Conservation (phyloP, 1,140 invertebrate genomes). For the Neodiprion virginianus region DNA sequence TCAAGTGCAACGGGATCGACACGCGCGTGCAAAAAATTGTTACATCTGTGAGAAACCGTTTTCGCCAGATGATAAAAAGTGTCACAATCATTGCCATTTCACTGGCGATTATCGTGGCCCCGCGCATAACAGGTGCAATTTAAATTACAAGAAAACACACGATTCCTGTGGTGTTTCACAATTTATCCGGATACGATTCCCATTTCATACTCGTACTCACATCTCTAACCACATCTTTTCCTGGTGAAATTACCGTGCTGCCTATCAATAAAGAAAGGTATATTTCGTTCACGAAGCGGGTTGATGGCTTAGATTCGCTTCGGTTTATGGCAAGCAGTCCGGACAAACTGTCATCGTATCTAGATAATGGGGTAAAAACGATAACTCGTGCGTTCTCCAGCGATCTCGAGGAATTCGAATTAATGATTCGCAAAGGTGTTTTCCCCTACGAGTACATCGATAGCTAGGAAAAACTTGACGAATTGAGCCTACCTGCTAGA, state of each 20-base stretch:
- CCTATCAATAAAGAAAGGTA: conserved; percentile 39
- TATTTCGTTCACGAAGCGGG: conserved; percentile 33
- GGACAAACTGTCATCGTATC: conserved; percentile 23
- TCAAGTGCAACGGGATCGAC: conserved; percentile 12
- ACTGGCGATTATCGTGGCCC: conserved; percentile 10
- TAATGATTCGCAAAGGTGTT: conserved; percentile 39
- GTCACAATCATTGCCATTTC: conserved; percentile 2
- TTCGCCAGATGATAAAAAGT: conserved; percentile 26
- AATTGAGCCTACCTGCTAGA: conserved; percentile 40
- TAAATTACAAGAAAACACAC: conserved; percentile 40
- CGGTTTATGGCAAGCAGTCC: conserved; percentile 14
- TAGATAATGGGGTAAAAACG: conserved; percentile 15
- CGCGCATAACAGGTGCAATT: conserved; percentile 50
- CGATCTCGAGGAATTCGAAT: conserved; percentile 21
- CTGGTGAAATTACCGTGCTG: conserved; percentile 46
- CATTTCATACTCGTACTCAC: conserved; percentile 10
- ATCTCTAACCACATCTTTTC: conserved; percentile 44
- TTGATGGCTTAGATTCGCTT: conserved; percentile 19
- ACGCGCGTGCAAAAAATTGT: conserved; percentile 18
- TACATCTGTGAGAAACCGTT: conserved; percentile 38
- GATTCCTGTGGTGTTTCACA: conserved; percentile 34
- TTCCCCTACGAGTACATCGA: conserved; percentile 47
- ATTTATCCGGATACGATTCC: conserved; percentile 15
- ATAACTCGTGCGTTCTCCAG: background rate
- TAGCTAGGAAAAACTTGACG: conserved; percentile 35